Percentiles rank a stretch among this genome's conserved stretches.
phyloP scores from a whole-genome alignment of 2,113 vertebrate genomes.

The Crotalus tigris region DNA sequence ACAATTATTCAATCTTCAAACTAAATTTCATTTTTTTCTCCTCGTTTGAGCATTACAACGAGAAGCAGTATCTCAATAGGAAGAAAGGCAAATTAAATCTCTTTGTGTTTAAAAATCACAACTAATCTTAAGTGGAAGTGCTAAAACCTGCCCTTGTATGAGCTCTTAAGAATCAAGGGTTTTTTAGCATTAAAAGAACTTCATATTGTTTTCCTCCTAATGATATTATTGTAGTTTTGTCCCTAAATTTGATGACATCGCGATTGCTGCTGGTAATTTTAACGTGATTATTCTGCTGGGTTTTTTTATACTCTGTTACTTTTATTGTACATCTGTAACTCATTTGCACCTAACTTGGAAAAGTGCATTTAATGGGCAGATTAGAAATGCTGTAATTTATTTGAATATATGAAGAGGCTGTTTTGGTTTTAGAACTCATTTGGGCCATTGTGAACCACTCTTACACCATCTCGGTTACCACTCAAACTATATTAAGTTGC shows the following conservation, averaged over 20 bases:
- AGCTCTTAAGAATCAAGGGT: neutral
- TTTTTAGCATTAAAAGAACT: neutral
- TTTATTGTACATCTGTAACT: neutral
- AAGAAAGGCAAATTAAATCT: neutral
- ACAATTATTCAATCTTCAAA: neutral
- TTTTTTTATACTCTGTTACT: neutral
- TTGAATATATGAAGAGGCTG: neutral
- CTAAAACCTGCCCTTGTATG: neutral
- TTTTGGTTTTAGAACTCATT: neutral
- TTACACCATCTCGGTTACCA: neutral
- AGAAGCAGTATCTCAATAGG: neutral
- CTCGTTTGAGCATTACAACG: neutral
- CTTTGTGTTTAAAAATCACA: neutral
- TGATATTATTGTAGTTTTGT: neutral
- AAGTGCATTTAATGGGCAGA: neutral
- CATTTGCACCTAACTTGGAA: neutral
- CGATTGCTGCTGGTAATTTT: neutral
- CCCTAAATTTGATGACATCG: neutral
- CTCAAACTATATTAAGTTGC: neutral
- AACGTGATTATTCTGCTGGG: neutral
- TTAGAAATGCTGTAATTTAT: neutral
- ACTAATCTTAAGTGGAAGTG: neutral
- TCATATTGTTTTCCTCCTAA: neutral
- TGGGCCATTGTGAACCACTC: neutral
- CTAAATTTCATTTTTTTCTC: neutral